A percentile compares a stretch with the other conserved stretches of the same genome.
Evolutionary conservation across 2,113 vertebrate species (phyloP).

Genomic region (Aspiorhynchus laticeps): DNA sequence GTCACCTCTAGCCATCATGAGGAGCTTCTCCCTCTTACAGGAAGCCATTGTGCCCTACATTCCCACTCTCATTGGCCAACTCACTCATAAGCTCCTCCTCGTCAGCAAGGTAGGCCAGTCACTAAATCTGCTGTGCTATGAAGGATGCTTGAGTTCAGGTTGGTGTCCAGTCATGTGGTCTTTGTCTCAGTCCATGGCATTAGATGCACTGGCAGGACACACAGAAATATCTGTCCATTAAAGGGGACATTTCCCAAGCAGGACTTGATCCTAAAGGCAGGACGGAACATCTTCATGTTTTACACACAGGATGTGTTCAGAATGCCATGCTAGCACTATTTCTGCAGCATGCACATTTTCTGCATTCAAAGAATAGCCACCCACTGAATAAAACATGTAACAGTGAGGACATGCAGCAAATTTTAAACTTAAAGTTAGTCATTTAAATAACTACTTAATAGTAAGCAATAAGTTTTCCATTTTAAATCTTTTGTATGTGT

Average conservation of each 20-base stretch:
- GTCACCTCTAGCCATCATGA: conserved; percentile 89
- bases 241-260: conserved; percentile 52
- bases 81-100: conserved; percentile 94
- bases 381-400: background rate
- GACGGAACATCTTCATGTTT: conserved; percentile 39
- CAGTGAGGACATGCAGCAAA: background rate
- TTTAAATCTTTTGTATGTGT: background rate
- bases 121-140: background rate
- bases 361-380: background rate
- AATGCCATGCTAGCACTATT: background rate
- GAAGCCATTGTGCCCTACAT: conserved; percentile 96
- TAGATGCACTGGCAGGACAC: conserved; percentile 41
- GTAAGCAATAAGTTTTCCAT: background rate
- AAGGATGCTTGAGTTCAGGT: background rate
- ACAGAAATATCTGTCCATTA: conserved; percentile 47
- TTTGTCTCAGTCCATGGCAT: conserved; percentile 42
- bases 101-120: conserved; percentile 90
- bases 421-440: background rate
- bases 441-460: background rate
- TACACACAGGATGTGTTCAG: background rate
- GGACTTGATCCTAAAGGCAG: conserved; percentile 59
- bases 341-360: background rate
- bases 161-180: conserved; percentile 46
- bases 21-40: conserved; percentile 97
- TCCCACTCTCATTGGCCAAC: conserved; percentile 92